phyloP scores from a whole-genome alignment of 2,888 invertebrate species.

The Fabriciana adippe region DNA sequence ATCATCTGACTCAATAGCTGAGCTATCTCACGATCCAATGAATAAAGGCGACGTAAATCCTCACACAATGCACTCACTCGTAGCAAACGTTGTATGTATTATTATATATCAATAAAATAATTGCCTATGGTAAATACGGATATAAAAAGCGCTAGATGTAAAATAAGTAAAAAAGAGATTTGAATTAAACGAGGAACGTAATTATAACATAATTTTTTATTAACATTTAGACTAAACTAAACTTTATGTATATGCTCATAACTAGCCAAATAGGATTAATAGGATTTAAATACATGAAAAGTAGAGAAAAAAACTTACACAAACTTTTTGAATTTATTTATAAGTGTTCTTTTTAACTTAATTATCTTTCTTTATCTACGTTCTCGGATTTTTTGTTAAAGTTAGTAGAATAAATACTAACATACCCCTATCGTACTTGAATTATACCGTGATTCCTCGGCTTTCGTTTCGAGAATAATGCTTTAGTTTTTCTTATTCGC shows the following conservation, averaged over 20 bases:
- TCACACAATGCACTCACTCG: constrained; percentile 33
- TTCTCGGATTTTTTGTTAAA: not conserved
- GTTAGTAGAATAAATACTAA: not conserved
- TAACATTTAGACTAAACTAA: too few relatives aligned
- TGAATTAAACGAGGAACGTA: too few relatives aligned
- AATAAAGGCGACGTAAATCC: constrained; percentile 32
- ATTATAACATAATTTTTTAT: too few relatives aligned
- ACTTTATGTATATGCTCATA: too few relatives aligned
- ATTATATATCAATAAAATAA: constrained; percentile 23
- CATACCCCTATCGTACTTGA: constrained; percentile 4
- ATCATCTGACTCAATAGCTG: constrained; percentile 11
- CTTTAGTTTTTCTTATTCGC: constrained; percentile 67
- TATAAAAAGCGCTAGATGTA: not conserved
- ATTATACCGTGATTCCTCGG: constrained; percentile 24
- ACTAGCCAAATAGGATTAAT: too few relatives aligned
- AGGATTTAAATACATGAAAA: too few relatives aligned
- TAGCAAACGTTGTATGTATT: constrained; percentile 33
- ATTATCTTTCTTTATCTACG: too few relatives aligned
- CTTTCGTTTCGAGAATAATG: constrained; percentile 59
- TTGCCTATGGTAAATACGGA: constrained; percentile 23
- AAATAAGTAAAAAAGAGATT: too few relatives aligned
- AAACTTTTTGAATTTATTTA: too few relatives aligned
- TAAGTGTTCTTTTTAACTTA: not conserved
- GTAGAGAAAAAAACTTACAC: too few relatives aligned
- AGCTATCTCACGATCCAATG: constrained; percentile 26